A percentile compares a stretch with the other conserved stretches of the same genome.
These are phyloP conservation scores for Stenurella melanura DNA, from an alignment of 2,888 invertebrate species.

Conservation along the genomic window DNA sequence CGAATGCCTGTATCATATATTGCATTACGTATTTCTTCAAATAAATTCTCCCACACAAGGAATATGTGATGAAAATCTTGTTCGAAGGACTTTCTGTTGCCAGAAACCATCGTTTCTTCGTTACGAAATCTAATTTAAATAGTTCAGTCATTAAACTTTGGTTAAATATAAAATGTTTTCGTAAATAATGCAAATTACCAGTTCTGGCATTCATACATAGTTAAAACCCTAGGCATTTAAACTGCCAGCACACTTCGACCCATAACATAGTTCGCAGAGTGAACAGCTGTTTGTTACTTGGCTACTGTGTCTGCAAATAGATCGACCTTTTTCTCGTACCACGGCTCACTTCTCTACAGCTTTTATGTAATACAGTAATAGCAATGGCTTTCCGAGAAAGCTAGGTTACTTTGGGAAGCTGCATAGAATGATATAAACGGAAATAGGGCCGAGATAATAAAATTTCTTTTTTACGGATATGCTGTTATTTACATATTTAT, in stretches of 20 bases:
- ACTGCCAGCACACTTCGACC: conserved; percentile 13
- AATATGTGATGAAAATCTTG: too few species aligned
- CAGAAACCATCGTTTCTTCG: neutral
- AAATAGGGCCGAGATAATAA: conserved; percentile 6
- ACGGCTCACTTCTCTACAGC: conserved; percentile 26
- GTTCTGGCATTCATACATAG: conserved; percentile 14
- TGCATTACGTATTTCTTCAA: too few species aligned
- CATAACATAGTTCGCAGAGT: conserved; percentile 20
- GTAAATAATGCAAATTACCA: conserved; percentile 21
- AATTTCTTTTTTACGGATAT: neutral
- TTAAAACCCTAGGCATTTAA: conserved; percentile 24
- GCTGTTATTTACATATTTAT: neutral
- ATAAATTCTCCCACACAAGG: too few species aligned
- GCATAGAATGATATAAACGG: neutral
- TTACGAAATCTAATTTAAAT: neutral
- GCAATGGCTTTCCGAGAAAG: conserved; percentile 8
- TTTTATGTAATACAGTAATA: conserved; percentile 31
- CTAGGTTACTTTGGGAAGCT: neutral
- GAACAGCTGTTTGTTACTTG: conserved; percentile 43
- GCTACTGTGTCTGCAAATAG: conserved; percentile 44
- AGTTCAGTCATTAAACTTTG: neutral
- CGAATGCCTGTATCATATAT: too few species aligned
- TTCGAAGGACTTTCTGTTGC: too few species aligned
- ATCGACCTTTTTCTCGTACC: conserved; percentile 44
- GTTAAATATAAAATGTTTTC: conserved; percentile 11